These are phyloP conservation scores for Morinoia aosen DNA, from an alignment of 2,888 invertebrate species.

Conservation along the genomic window DNA sequence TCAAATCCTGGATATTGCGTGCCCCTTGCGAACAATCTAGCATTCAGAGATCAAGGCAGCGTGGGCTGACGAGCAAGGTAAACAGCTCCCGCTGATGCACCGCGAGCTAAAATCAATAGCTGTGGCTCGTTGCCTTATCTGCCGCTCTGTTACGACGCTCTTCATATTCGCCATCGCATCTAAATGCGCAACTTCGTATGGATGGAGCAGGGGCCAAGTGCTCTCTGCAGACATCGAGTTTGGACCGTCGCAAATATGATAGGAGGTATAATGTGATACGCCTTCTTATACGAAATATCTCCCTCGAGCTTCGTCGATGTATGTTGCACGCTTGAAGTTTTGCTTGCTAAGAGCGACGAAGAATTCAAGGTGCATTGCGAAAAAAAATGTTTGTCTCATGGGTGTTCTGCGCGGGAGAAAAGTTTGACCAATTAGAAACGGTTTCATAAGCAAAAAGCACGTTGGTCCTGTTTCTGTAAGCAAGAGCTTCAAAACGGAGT, in stretches of 20 bases:
- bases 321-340: not conserved
- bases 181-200: not conserved
- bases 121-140: constrained; percentile 15
- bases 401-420: not conserved
- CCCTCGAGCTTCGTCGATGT: not conserved
- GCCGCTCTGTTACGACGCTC: not conserved
- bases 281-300: not conserved
- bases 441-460: not conserved
- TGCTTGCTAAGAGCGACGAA: not conserved
- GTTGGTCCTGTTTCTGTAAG: too few relatives aligned
- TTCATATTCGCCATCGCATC: constrained; percentile 26
- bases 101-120: constrained; percentile 11
- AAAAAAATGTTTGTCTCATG: not conserved
- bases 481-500: not conserved
- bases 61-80: not conserved
- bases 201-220: not conserved
- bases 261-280: not conserved
- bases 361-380: too few relatives aligned
- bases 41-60: constrained; percentile 27
- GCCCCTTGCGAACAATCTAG: not conserved
- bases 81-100: constrained; percentile 13
- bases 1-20: not conserved
- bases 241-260: not conserved
- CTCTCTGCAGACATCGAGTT: constrained; percentile 3
- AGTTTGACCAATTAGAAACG: not conserved